These are phyloP conservation scores for Hormaphis cornu DNA, from an alignment of 1,140 invertebrate genomes.

Conservation along the genomic window DNA sequence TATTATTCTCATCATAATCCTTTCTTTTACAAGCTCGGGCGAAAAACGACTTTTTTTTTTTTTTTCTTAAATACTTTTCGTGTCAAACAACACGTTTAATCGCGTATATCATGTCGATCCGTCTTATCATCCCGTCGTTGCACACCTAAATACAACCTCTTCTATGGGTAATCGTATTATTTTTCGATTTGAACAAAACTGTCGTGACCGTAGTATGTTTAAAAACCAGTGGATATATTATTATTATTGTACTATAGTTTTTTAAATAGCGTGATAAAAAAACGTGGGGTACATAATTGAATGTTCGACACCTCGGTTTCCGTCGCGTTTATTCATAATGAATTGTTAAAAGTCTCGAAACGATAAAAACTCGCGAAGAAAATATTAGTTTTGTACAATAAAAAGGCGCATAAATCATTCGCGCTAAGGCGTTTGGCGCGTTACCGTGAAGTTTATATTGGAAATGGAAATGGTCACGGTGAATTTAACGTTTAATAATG, in stretches of 20 bases:
- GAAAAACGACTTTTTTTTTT: too few relatives aligned
- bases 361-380: slow-evolving; percentile 12
- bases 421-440: not conserved
- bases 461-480: slow-evolving; percentile 17
- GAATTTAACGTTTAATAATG: slow-evolving; percentile 3
- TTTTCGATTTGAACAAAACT: not conserved
- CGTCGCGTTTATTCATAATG: too few relatives aligned
- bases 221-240: not conserved
- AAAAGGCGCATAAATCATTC: slow-evolving; percentile 2
- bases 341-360: too few relatives aligned
- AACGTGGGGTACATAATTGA: not conserved
- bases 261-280: not conserved
- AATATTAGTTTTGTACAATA: slow-evolving; percentile 10
- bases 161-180: not conserved
- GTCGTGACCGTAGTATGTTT: not conserved
- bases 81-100: not conserved
- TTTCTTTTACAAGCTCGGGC: slow-evolving; percentile 3
- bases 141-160: too few relatives aligned
- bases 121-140: too few relatives aligned
- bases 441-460: slow-evolving; percentile 19
- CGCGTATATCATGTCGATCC: not conserved
- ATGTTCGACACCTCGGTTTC: too few relatives aligned
- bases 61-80: slow-evolving; percentile 10
- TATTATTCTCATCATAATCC: not conserved
- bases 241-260: too few relatives aligned